Evolutionary conservation across 2,797 vertebrate genomes (phyloP).

Genomic region (Hephaestus fuliginosus): DNA sequence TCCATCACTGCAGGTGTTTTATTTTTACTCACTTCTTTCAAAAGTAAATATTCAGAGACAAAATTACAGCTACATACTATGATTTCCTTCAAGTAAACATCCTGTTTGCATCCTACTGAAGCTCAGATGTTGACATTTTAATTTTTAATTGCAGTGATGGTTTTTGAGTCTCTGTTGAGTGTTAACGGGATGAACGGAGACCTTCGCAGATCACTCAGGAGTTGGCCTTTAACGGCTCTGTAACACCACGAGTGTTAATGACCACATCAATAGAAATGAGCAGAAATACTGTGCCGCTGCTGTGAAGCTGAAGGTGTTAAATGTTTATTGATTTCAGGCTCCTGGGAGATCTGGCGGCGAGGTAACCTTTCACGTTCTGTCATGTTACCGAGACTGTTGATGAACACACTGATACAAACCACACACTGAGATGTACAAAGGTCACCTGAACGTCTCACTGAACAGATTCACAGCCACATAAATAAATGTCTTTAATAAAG

Average conservation of each 20-base stretch:
- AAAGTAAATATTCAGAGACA: too few species aligned
- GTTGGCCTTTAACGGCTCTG: background rate
- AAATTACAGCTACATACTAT: background rate
- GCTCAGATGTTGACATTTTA: too few species aligned
- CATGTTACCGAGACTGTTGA: background rate
- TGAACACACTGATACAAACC: constrained; percentile 14
- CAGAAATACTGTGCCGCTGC: background rate
- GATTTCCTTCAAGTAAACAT: background rate
- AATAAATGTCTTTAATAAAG: background rate
- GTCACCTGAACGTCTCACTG: constrained; percentile 21
- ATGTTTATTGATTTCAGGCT: constrained; percentile 85
- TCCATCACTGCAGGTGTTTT: background rate
- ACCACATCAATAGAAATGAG: background rate
- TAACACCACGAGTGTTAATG: background rate
- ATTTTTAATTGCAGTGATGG: background rate
- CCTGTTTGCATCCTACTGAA: background rate
- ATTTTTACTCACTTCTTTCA: background rate
- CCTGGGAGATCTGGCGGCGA: constrained; percentile 95
- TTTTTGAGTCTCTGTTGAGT: background rate
- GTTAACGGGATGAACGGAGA: background rate
- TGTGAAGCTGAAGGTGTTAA: constrained; percentile 27
- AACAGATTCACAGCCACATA: background rate
- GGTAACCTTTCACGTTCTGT: constrained; percentile 82
- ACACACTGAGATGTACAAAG: constrained; percentile 32
- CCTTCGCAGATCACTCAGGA: background rate